These are phyloP conservation scores for Orchesella cincta DNA, from an alignment of 1,140 invertebrate species.

Conservation along the genomic window DNA sequence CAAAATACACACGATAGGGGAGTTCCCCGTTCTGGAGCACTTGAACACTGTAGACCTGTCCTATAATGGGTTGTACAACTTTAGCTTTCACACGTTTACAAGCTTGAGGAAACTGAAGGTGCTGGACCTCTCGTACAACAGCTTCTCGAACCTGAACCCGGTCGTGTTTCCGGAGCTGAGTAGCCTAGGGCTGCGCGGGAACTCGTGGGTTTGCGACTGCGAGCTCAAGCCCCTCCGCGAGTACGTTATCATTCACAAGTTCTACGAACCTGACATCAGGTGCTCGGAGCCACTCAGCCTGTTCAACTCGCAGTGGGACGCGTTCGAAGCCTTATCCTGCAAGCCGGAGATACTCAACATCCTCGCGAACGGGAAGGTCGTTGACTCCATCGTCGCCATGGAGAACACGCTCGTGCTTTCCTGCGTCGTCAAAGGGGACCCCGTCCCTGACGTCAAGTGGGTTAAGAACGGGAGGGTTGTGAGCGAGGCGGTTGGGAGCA, in stretches of 20 bases:
- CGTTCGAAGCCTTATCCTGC: not conserved
- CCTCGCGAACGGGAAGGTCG: conserved; percentile 12
- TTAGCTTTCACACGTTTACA: not conserved
- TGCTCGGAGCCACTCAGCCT: not conserved
- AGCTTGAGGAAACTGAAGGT: not conserved
- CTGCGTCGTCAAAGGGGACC: not conserved
- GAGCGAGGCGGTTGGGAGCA: not conserved
- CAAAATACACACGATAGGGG: not conserved
- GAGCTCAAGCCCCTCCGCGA: not conserved
- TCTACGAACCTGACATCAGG: not conserved
- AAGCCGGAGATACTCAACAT: not conserved
- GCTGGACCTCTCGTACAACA: not conserved
- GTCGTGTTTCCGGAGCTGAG: not conserved
- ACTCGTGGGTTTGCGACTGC: conserved; percentile 1
- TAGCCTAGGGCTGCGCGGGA: not conserved
- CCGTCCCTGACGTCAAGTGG: conserved; percentile 8
- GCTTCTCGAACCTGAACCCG: not conserved
- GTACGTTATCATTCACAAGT: not conserved
- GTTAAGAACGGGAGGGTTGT: conserved; percentile 14
- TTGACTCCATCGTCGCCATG: not conserved
- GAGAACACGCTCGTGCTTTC: not conserved
- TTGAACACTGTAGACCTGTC: not conserved
- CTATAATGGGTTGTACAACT: not conserved
- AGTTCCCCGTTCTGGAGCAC: not conserved
- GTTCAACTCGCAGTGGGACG: not conserved